Evolutionary conservation across 2,888 invertebrate species (phyloP).

Genomic region (Andricus quercusramuli): DNA sequence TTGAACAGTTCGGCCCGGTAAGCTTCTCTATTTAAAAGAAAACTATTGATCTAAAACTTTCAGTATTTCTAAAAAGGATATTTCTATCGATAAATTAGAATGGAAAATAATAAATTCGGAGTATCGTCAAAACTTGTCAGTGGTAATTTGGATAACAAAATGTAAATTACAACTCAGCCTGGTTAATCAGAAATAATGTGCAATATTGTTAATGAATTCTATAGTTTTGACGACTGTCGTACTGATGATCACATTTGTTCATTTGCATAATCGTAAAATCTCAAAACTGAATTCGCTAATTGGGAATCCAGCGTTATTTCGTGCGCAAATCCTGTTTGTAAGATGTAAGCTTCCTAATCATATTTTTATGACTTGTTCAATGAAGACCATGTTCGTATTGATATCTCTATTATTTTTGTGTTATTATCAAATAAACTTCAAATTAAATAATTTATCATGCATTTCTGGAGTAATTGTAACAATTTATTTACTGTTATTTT

Average conservation of each 20-base stretch:
- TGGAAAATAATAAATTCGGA: not conserved
- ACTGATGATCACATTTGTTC: not conserved
- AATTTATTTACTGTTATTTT: not conserved
- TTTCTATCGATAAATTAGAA: not conserved
- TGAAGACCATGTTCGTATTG: too few species aligned
- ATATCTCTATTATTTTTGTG: too few species aligned
- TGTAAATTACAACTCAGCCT: not conserved
- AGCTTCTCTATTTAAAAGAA: slow-evolving; percentile 79
- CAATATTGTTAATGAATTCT: not conserved
- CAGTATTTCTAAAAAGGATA: not conserved
- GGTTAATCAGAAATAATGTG: not conserved
- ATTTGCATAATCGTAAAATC: not conserved
- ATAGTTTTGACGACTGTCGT: slow-evolving; percentile 1
- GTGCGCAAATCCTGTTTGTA: too few species aligned
- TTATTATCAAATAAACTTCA: too few species aligned
- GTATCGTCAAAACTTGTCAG: not conserved
- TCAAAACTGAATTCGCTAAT: slow-evolving; percentile 9
- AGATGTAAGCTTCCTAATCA: too few species aligned
- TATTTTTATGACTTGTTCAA: not conserved
- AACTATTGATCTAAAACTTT: not conserved
- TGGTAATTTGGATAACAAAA: slow-evolving; percentile 6
- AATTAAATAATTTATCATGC: too few species aligned
- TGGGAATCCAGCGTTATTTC: not conserved
- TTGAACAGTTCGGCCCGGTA: slow-evolving; percentile 99
- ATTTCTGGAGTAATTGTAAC: not conserved